phyloP scores from a whole-genome alignment of 2,888 invertebrate species.

The Venusia cambrica region DNA sequence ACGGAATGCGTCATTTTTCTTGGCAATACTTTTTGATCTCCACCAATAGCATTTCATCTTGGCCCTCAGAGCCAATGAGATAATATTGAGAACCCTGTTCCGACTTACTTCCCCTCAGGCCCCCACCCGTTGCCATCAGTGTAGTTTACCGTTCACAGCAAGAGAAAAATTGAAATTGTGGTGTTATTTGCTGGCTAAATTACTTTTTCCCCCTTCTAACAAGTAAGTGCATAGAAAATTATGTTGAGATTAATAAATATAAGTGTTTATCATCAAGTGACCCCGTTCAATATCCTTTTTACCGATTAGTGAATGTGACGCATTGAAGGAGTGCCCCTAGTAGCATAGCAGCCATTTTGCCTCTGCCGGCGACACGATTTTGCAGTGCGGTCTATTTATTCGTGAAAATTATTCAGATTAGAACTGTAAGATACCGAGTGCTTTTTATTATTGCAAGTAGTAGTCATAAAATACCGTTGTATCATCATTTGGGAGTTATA shows the following conservation, averaged over 20 bases:
- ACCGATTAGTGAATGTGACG: slow-evolving; percentile 78
- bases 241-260: slow-evolving; percentile 55
- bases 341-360: slow-evolving; percentile 82
- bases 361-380: slow-evolving; percentile 78
- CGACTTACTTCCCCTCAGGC: slow-evolving; percentile 80
- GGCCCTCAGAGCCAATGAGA: too few relatives aligned
- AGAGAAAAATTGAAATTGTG: slow-evolving; percentile 78
- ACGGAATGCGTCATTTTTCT: slow-evolving; percentile 16
- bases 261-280: slow-evolving; percentile 51
- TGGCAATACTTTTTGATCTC: slow-evolving; percentile 26
- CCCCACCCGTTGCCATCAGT: slow-evolving; percentile 78
- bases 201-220: slow-evolving; percentile 78
- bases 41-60: slow-evolving; percentile 48
- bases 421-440: slow-evolving; percentile 24
- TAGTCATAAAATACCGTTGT: slow-evolving; percentile 20
- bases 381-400: slow-evolving; percentile 65
- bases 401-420: slow-evolving; percentile 33
- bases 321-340: slow-evolving; percentile 83
- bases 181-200: slow-evolving; percentile 79
- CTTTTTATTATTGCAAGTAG: slow-evolving; percentile 22
- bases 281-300: slow-evolving; percentile 41
- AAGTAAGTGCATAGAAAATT: slow-evolving; percentile 73
- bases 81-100: slow-evolving; percentile 76
- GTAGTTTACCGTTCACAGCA: slow-evolving; percentile 80
- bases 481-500: slow-evolving; percentile 19